phyloP scores from a whole-genome alignment of 1,140 invertebrate species.

The Drosophila lacteicornis region DNA sequence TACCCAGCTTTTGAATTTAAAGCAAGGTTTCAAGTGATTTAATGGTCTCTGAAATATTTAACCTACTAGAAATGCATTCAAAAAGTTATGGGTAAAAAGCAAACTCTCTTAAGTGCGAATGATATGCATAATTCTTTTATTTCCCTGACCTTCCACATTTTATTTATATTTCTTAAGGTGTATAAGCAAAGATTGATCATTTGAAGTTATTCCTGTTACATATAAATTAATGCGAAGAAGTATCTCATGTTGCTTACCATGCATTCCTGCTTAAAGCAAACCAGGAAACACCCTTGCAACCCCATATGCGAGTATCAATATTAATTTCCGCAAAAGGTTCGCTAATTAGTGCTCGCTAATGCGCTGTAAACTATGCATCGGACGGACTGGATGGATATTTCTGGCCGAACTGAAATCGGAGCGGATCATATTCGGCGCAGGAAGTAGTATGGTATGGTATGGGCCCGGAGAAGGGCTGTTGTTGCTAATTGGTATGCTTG shows the following conservation, averaged over 20 bases:
- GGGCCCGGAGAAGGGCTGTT: constrained; percentile 1
- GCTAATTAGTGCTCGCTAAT: constrained; percentile 1
- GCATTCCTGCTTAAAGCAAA: not conserved
- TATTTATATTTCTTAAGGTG: not conserved
- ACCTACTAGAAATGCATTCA: too few species aligned
- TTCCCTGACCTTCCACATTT: not conserved
- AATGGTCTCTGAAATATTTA: not conserved
- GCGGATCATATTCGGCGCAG: not conserved
- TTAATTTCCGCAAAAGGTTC: constrained; percentile 1
- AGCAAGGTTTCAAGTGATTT: not conserved
- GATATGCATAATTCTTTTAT: not conserved
- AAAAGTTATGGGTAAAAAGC: too few species aligned
- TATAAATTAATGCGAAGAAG: too few species aligned
- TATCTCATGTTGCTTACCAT: too few species aligned
- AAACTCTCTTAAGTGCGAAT: not conserved
- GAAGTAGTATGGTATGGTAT: not conserved
- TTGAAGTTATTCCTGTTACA: too few species aligned
- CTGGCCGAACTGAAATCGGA: not conserved
- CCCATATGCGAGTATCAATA: not conserved
- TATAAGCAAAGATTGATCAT: too few species aligned
- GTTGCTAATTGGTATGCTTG: constrained; percentile 54
- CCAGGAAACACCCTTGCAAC: not conserved
- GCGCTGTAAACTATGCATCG: not conserved
- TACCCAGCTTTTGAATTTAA: constrained; percentile 5
- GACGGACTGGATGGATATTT: not conserved